Evolutionary conservation across 2,113 vertebrate species (phyloP).

Genomic region (Tricholaema leucomelas): DNA sequence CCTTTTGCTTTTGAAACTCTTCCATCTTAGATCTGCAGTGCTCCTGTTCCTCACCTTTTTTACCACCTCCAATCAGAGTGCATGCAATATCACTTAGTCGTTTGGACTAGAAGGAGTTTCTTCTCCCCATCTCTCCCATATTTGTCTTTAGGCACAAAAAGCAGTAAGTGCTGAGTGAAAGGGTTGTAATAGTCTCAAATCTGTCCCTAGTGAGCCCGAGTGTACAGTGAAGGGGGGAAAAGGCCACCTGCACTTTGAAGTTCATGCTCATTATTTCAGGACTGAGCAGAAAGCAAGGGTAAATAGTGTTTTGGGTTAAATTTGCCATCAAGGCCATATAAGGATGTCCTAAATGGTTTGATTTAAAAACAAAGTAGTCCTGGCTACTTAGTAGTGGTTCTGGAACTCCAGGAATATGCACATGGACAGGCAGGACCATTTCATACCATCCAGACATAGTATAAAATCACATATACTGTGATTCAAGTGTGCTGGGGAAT

Average conservation of each 20-base stretch:
- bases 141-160: background rate
- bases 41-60: background rate
- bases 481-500: background rate
- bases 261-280: slow-evolving; percentile 26
- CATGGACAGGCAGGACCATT: background rate
- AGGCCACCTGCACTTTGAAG: background rate
- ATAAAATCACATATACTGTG: background rate
- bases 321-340: background rate
- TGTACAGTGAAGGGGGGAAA: background rate
- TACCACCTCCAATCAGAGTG: background rate
- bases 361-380: background rate
- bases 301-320: background rate
- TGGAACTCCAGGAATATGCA: background rate
- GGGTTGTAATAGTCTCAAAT: background rate
- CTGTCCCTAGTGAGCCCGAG: slow-evolving; percentile 7
- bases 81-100: background rate
- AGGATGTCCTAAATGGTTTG: background rate
- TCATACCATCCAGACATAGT: background rate
- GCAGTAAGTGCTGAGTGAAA: slow-evolving; percentile 10
- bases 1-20: background rate
- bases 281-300: background rate
- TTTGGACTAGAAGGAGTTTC: background rate
- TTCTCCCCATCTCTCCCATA: background rate
- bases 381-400: background rate
- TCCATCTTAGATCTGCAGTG: background rate